Evolutionary conservation across 2,797 vertebrate species (phyloP), one percentile per base, ranked within the genome.

Genomic region (Gadopsis marmoratus): DNA sequence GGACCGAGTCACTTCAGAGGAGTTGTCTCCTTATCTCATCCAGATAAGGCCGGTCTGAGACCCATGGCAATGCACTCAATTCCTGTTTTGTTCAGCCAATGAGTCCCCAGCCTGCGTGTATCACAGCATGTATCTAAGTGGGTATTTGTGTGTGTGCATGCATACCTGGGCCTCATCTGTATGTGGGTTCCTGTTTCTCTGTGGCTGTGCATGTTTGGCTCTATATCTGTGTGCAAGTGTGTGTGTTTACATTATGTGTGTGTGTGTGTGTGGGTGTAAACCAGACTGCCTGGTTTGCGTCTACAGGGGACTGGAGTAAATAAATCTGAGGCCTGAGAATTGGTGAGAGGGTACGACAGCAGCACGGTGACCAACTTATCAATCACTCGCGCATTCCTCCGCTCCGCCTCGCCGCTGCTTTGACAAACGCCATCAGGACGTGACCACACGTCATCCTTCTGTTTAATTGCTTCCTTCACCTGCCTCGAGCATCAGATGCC

Each of bases 401-500:
- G 31, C 79, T 79, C 74, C n/a, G 80, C 59, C 70, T 54, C 37
- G 43, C 73, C 37, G 43, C 73, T 35, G 81, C 79, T 85, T 79
- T 77, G 84, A 84, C 71, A 47, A 89, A 90, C 78, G 81, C 84
- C 89, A 90, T 74, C 84, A 87, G 82, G 88, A 93, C 90, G 78
- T 90, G 89, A 93, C 88, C 88, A 79, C 69, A 81, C 85, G 83
- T 89, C 91, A 88, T 66, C 84, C 83, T 88, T 74, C 71, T 16
- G 74, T 86, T 90, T 95, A 95, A 95, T 95, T 69, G 90, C 89
- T 95, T 95, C 93, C 94, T 93, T 93, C 86, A 89, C 81, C 90
- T 89, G 89, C 91, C 89, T 74, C 62, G 1, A 93, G 88, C 88
- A 78, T 81, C 59, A 81, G 78, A 84, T 74, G 50, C 53, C 4